These are phyloP conservation scores for Patella vulgata DNA, from an alignment of 1,140 invertebrate genomes.

Conservation along the genomic window DNA sequence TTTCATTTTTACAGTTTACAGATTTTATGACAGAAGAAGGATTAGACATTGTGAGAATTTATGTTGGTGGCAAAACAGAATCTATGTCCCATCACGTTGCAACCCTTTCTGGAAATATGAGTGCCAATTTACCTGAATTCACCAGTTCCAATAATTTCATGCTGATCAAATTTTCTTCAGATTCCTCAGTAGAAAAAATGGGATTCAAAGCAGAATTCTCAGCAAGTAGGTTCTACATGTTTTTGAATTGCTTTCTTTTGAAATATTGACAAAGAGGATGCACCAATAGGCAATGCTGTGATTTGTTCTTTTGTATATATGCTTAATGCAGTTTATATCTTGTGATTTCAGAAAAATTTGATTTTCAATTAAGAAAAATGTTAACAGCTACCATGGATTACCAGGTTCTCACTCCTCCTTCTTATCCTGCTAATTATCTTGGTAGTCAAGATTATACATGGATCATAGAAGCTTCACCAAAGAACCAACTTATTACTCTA, in stretches of 20 bases:
- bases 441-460: slow-evolving; percentile 33
- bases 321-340: too few species aligned
- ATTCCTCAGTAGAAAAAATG: slow-evolving; percentile 69
- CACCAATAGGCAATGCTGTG: too few species aligned
- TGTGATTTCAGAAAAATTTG: slow-evolving; percentile 1
- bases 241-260: too few species aligned
- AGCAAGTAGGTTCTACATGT: slow-evolving; percentile 5
- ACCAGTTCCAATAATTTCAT: slow-evolving; percentile 97
- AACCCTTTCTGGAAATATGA: slow-evolving; percentile 87
- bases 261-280: too few species aligned
- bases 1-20: slow-evolving; percentile 80
- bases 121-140: slow-evolving; percentile 80
- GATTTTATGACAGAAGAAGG: slow-evolving; percentile 97
- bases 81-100: slow-evolving; percentile 91
- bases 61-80: slow-evolving; percentile 94
- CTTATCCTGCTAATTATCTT: slow-evolving; percentile 30
- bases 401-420: slow-evolving; percentile 25
- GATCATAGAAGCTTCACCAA: slow-evolving; percentile 31
- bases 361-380: slow-evolving; percentile 16
- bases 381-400: slow-evolving; percentile 19
- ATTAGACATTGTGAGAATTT: slow-evolving; percentile 94
- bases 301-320: too few species aligned
- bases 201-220: slow-evolving; percentile 31
- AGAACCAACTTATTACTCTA: slow-evolving; percentile 30
- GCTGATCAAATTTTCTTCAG: slow-evolving; percentile 96